Evolutionary conservation across 2,888 invertebrate species (phyloP).

Genomic region (Linnaemya vulpina): DNA sequence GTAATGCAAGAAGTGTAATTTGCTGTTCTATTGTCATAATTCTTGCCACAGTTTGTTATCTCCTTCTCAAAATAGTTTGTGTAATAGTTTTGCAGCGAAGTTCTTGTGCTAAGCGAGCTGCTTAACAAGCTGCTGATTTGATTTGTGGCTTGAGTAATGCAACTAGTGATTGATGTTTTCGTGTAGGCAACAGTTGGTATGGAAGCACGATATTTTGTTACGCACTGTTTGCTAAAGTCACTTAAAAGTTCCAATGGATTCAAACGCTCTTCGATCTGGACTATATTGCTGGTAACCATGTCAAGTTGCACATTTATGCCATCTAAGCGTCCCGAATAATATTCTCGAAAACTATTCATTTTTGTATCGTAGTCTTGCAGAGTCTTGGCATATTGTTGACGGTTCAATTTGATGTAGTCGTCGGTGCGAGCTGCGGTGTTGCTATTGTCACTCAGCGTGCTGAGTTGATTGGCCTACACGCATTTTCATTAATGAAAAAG

Average conservation of each 20-base stretch:
- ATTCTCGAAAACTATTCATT: conserved; percentile 41
- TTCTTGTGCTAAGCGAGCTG: not conserved
- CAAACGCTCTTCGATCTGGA: conserved; percentile 60
- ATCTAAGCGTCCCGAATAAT: conserved; percentile 42
- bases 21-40: not conserved
- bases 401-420: conserved; percentile 10
- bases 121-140: conserved; percentile 9
- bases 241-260: conserved; percentile 65
- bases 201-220: conserved; percentile 65
- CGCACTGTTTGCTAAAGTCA: conserved; percentile 70
- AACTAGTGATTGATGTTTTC: conserved; percentile 47
- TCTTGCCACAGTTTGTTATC: conserved; percentile 29
- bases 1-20: conserved; percentile 39
- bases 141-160: conserved; percentile 53
- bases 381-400: conserved; percentile 38
- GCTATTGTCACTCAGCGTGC: not conserved
- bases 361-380: conserved; percentile 56
- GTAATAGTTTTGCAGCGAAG: conserved; percentile 38
- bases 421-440: not conserved
- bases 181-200: conserved; percentile 55
- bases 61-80: conserved; percentile 24
- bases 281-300: conserved; percentile 45
- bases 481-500: not conserved
- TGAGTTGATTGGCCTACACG: not conserved
- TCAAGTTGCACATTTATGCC: conserved; percentile 41